A percentile compares a stretch with the other conserved stretches of the same genome.
Conservation (phyloP, 2,797 vertebrate species). For the Bucorvus abyssinicus region DNA sequence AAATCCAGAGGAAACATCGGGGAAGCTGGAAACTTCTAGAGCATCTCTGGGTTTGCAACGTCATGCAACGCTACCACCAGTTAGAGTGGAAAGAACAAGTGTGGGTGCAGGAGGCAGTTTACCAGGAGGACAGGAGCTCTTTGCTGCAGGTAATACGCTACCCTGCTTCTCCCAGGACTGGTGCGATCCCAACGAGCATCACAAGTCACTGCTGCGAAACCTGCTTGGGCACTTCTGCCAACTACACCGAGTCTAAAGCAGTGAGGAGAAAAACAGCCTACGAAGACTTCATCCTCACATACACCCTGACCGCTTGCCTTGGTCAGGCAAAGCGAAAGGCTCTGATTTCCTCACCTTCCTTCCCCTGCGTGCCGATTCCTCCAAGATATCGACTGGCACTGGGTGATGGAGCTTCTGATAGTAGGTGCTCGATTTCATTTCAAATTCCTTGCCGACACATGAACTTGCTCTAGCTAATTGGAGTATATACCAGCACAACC, state of each 20-base stretch:
- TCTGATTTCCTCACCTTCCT: not conserved
- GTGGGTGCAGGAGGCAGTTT: not conserved
- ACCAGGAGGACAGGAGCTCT: not conserved
- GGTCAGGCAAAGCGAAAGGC: not conserved
- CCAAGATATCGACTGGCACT: accelerated
- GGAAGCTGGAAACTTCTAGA: not conserved
- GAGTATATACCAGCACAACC: not conserved
- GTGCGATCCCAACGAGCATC: not conserved
- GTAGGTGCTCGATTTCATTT: not conserved
- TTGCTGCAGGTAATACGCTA: not conserved
- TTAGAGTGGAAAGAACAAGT: not conserved
- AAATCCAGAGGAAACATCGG: not conserved
- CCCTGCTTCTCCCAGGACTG: not conserved
- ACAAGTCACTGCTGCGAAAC: not conserved
- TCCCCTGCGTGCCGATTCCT: not conserved
- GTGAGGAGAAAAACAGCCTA: not conserved
- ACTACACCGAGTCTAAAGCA: not conserved
- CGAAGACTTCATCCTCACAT: not conserved
- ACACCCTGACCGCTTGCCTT: accelerated
- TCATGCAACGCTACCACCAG: accelerated
- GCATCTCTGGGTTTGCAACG: not conserved
- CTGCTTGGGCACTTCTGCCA: not conserved
- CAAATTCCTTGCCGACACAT: not conserved
- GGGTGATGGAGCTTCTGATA: not conserved
- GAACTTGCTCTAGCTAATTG: not conserved